phyloP scores from a whole-genome alignment of 2,113 vertebrate species.

The Xenopus borealis region DNA sequence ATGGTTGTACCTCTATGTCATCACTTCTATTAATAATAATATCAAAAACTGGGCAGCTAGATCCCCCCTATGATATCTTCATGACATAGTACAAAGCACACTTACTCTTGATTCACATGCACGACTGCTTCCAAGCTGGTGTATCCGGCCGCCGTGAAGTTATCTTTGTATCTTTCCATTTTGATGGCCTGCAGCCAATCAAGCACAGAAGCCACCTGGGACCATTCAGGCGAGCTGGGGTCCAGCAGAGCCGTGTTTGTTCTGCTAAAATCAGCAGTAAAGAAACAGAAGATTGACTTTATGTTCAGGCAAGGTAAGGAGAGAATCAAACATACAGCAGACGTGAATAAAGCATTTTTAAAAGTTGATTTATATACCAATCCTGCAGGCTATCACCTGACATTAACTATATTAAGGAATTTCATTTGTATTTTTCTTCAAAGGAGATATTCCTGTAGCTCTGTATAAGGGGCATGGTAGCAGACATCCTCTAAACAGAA shows the following conservation, averaged over 20 bases:
- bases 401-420: too few species aligned
- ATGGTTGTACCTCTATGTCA: too few species aligned
- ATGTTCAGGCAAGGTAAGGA: background rate
- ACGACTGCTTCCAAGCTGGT: slow-evolving; percentile 89
- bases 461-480: too few species aligned
- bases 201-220: slow-evolving; percentile 79
- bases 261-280: slow-evolving; percentile 56
- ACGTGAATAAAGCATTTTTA: too few species aligned
- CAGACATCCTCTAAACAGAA: too few species aligned
- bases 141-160: slow-evolving; percentile 92
- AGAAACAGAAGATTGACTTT: background rate
- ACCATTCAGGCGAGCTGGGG: slow-evolving; percentile 84
- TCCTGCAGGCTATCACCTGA: too few species aligned
- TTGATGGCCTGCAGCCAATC: slow-evolving; percentile 95
- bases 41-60: too few species aligned
- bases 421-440: too few species aligned
- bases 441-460: too few species aligned
- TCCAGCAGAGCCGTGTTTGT: slow-evolving; percentile 87
- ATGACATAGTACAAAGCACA: slow-evolving; percentile 47
- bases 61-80: background rate
- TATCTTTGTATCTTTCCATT: slow-evolving; percentile 95
- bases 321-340: background rate
- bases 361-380: too few species aligned
- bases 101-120: slow-evolving; percentile 97
- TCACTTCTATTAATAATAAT: too few species aligned